Percentiles rank a stretch among this genome's conserved stretches.
Conservation (phyloP, 1,140 invertebrate genomes). For the Rhagoletis pomonella region DNA sequence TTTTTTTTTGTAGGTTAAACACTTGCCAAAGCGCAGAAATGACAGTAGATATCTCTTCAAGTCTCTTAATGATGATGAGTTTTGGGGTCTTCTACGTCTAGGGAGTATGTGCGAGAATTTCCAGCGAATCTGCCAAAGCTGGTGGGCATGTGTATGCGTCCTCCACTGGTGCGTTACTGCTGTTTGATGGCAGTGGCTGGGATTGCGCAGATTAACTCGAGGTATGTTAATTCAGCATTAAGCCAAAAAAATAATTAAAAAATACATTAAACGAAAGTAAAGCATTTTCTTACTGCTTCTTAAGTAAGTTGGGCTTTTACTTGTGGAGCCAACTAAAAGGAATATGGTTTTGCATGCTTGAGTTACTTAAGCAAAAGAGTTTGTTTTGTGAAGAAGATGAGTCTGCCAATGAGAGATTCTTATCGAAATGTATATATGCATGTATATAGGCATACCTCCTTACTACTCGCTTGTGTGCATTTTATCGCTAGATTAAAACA, state of each 20-base stretch:
- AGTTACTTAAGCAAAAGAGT: too few relatives aligned
- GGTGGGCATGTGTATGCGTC: neutral
- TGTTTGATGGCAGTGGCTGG: neutral
- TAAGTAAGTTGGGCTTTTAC: neutral
- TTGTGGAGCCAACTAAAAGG: too few relatives aligned
- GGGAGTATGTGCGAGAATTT: neutral
- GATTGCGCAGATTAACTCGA: neutral
- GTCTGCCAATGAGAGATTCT: too few relatives aligned
- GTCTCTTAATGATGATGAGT: slow-evolving; percentile 51
- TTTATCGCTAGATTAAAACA: too few relatives aligned
- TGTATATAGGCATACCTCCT: too few relatives aligned
- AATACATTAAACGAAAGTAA: neutral
- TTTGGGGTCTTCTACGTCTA: neutral
- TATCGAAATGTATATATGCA: too few relatives aligned
- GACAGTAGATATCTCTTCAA: slow-evolving; percentile 17
- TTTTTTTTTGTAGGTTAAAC: slow-evolving; percentile 40
- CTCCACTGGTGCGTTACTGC: neutral
- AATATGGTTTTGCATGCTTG: too few relatives aligned
- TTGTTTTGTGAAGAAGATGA: too few relatives aligned
- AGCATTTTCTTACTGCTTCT: neutral
- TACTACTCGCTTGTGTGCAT: too few relatives aligned
- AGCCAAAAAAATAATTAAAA: neutral
- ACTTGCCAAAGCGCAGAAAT: slow-evolving; percentile 14
- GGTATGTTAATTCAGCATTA: neutral
- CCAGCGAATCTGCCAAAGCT: too few relatives aligned